Conservation (phyloP, 1,140 invertebrate species). For the Drosophila orena region DNA sequence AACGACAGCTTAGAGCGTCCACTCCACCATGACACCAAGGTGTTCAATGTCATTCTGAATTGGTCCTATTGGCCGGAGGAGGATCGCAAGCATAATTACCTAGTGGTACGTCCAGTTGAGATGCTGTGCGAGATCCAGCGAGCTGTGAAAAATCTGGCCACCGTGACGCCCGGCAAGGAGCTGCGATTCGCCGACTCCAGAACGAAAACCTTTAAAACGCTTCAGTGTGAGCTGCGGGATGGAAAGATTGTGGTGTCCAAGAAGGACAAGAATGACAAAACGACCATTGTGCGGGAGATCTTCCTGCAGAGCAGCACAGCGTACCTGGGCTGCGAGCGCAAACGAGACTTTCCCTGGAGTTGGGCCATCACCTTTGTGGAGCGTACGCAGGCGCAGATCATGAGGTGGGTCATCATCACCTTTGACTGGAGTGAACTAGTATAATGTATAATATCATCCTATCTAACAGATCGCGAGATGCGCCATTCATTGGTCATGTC, state of each 20-base stretch:
- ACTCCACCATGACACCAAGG: conserved; percentile 91
- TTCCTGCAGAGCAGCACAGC: conserved; percentile 76
- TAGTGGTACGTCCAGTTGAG: conserved; percentile 88
- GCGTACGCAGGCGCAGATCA: conserved; percentile 87
- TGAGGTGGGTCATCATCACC: conserved; percentile 85
- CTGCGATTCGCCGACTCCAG: conserved; percentile 92
- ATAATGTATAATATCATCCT: too few species aligned
- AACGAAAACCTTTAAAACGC: conserved; percentile 90
- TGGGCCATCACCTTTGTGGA: conserved; percentile 93
- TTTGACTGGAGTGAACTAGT: not conserved
- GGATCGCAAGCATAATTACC: conserved; percentile 92
- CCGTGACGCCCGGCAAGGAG: conserved; percentile 88
- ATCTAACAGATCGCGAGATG: conserved; percentile 89
- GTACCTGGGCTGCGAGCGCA: conserved; percentile 92
- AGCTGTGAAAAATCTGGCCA: conserved; percentile 85
- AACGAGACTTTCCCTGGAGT: conserved; percentile 91
- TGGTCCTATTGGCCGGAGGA: conserved; percentile 95
- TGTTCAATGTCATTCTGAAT: conserved; percentile 88
- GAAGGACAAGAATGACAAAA: conserved; percentile 83
- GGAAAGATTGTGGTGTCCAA: conserved; percentile 92
- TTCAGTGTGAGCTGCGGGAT: conserved; percentile 92
- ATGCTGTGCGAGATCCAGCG: conserved; percentile 85
- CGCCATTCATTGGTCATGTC: conserved; percentile 91
- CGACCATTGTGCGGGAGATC: conserved; percentile 77
- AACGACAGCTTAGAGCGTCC: conserved; percentile 90